Conservation (phyloP, 2,888 invertebrate genomes). For the Oeneis ivallda region DNA sequence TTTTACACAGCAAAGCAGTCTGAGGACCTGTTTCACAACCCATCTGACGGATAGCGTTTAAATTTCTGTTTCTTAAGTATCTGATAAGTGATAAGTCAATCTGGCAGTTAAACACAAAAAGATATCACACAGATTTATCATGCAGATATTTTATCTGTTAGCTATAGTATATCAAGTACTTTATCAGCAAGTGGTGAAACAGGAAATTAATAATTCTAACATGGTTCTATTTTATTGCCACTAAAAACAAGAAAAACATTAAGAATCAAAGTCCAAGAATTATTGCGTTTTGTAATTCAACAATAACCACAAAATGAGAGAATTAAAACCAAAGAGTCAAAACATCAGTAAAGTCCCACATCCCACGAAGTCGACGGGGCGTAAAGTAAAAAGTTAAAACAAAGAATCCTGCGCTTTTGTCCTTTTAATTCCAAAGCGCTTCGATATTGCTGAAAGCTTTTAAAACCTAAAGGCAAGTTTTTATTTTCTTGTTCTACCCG, state of each 20-base stretch:
- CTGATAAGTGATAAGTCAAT: too few species aligned
- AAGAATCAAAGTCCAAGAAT: neutral
- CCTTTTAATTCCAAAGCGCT: conserved; percentile 11
- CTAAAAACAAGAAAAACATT: neutral
- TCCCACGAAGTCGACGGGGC: conserved; percentile 8
- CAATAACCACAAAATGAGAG: neutral
- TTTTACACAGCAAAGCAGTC: too few species aligned
- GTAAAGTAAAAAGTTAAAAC: conserved; percentile 9
- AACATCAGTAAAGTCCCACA: neutral
- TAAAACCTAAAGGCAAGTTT: conserved; percentile 25
- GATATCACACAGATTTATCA: too few species aligned
- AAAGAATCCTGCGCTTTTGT: conserved; percentile 8
- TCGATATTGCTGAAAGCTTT: conserved; percentile 26
- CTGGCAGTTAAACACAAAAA: too few species aligned
- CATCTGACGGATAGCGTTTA: too few species aligned
- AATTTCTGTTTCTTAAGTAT: too few species aligned
- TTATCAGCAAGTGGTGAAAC: too few species aligned
- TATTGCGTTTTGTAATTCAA: conserved; percentile 2
- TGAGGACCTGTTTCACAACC: too few species aligned
- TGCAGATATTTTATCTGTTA: too few species aligned
- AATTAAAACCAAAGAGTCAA: neutral
- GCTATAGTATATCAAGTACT: too few species aligned
- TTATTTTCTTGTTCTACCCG: conserved; percentile 25
- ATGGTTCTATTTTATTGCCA: neutral
- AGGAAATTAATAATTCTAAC: neutral